Evolutionary conservation across 2,113 vertebrate species (phyloP).

Genomic region (Podarcis muralis): DNA sequence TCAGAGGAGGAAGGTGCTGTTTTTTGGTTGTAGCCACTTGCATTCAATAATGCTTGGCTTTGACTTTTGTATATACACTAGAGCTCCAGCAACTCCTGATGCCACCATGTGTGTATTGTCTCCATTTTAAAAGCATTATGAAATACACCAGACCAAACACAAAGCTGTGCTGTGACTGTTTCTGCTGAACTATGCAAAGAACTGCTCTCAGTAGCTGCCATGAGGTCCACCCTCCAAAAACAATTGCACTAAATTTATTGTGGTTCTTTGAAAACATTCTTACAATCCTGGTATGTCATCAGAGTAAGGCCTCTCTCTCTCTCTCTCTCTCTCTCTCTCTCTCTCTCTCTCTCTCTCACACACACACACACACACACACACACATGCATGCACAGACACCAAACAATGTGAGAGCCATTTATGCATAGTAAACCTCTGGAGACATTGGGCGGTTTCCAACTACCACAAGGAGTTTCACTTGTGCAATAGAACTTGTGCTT

Average conservation of each 20-base stretch:
- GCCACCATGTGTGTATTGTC: not conserved
- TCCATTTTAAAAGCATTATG: not conserved
- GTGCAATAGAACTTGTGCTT: no score
- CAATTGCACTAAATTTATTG: not conserved
- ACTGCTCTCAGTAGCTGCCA: no score
- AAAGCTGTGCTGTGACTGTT: not conserved
- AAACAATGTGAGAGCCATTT: not conserved
- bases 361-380: not conserved
- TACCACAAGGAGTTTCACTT: not conserved
- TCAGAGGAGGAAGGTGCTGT: not conserved
- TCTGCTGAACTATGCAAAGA: no score
- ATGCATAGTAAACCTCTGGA: not conserved
- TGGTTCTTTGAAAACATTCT: not conserved
- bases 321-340: no score
- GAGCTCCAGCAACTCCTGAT: not conserved
- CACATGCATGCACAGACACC: not conserved
- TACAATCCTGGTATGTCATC: not conserved
- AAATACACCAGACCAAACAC: not conserved
- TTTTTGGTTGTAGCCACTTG: not conserved
- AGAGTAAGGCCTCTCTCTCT: not conserved
- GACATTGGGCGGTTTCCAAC: not conserved
- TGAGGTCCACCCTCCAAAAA: not conserved
- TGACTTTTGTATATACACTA: not conserved
- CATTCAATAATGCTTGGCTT: not conserved
- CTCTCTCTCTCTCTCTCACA: not conserved